Conservation (phyloP, 2,113 vertebrate genomes). For the Stegostoma tigrinum region DNA sequence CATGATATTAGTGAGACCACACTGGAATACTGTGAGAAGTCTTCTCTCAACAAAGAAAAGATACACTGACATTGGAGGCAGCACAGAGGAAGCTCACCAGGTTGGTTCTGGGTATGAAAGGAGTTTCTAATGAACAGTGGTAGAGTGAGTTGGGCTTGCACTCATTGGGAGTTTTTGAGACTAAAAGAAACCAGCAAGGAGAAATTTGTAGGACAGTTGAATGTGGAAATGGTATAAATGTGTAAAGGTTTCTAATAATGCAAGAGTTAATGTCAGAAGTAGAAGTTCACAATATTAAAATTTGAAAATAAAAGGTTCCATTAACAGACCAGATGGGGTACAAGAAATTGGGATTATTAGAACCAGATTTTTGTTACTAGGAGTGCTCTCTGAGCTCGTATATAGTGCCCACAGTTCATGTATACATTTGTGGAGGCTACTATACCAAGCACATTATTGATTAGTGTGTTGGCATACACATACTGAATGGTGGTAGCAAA, state of each 20-base stretch:
- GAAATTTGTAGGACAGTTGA: background rate
- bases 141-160: too few species aligned
- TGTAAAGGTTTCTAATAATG: too few species aligned
- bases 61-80: too few species aligned
- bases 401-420: background rate
- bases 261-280: background rate
- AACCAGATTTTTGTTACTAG: background rate
- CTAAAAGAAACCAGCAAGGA: background rate
- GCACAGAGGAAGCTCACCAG: too few species aligned
- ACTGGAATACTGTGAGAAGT: too few species aligned
- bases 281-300: background rate
- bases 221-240: background rate
- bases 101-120: too few species aligned
- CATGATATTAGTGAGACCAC: too few species aligned
- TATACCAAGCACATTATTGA: background rate
- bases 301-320: background rate
- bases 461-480: background rate
- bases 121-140: too few species aligned
- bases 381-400: background rate
- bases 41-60: too few species aligned
- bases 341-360: background rate
- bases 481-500: background rate
- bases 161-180: too few species aligned
- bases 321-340: background rate
- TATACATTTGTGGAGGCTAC: background rate